These are phyloP conservation scores for Anisognathus igniventris DNA, from an alignment of 2,797 vertebrate genomes.

Conservation along the genomic window DNA sequence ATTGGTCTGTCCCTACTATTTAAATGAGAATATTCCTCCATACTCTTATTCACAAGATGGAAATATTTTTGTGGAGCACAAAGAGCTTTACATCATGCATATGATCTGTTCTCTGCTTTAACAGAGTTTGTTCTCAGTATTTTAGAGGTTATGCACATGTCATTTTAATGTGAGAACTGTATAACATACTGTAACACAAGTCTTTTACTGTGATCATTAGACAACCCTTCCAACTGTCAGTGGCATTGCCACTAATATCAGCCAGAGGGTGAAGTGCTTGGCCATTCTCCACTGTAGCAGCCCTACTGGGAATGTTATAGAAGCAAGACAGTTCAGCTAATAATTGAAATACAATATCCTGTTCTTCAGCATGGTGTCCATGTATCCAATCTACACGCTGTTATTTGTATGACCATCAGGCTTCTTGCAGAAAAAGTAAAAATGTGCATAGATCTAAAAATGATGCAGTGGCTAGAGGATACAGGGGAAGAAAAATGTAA, in stretches of 20 bases:
- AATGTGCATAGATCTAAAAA: neutral
- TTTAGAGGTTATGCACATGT: neutral
- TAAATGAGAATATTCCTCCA: neutral
- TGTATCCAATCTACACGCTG: neutral
- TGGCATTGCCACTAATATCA: neutral
- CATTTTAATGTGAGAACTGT: neutral
- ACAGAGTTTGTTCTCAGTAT: neutral
- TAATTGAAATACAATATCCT: neutral
- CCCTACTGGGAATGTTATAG: neutral
- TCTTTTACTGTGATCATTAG: neutral
- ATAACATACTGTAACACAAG: neutral
- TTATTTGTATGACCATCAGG: neutral
- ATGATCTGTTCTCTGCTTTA: neutral
- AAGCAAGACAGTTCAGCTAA: neutral
- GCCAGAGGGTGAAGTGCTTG: neutral
- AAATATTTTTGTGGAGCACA: neutral
- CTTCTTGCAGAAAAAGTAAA: neutral
- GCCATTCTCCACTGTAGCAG: neutral
- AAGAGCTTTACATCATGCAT: neutral
- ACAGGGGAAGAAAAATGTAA: neutral
- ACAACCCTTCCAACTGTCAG: neutral
- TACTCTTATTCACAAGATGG: neutral
- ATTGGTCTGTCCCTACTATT: neutral
- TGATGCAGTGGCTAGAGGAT: neutral
- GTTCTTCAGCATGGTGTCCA: neutral